Evolutionary conservation across 2,797 vertebrate species (phyloP).

Genomic region (Pseudomugil tenellus): DNA sequence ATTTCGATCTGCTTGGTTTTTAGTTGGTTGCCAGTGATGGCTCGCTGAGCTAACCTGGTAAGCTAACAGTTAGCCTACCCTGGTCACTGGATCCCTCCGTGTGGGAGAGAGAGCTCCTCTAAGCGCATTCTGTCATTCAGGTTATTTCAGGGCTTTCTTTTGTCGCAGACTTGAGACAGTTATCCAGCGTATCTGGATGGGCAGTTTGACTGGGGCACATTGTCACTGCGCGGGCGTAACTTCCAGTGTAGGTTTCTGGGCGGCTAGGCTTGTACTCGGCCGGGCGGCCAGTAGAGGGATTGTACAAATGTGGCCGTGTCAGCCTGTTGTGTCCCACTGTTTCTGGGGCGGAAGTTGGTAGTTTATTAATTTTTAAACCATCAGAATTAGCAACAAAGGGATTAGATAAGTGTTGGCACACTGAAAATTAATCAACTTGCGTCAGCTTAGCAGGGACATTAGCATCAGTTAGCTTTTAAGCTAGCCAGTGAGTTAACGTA

Average conservation of each 20-base stretch:
- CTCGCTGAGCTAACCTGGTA: constrained; percentile 71
- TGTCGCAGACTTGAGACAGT: constrained; percentile 28
- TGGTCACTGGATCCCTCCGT: constrained; percentile 48
- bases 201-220: constrained; percentile 65
- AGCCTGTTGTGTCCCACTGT: constrained; percentile 69
- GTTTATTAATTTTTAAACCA: background rate
- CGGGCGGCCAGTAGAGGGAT: constrained; percentile 59
- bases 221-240: constrained; percentile 68
- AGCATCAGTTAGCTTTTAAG: constrained; percentile 50
- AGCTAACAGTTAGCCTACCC: constrained; percentile 70
- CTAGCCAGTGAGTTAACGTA: constrained; percentile 20
- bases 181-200: constrained; percentile 54
- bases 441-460: constrained; percentile 40
- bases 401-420: constrained; percentile 10
- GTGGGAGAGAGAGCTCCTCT: constrained; percentile 36
- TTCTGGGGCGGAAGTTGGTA: constrained; percentile 61
- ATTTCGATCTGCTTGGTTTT: constrained; percentile 49
- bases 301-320: constrained; percentile 75
- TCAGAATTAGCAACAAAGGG: background rate
- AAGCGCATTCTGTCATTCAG: background rate
- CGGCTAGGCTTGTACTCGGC: constrained; percentile 78
- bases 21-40: constrained; percentile 64
- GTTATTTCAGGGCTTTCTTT: background rate
- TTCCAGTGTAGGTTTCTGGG: constrained; percentile 71
- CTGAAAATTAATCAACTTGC: constrained; percentile 33